Conservation (phyloP, 2,888 invertebrate genomes). For the Torymus tubicola region DNA sequence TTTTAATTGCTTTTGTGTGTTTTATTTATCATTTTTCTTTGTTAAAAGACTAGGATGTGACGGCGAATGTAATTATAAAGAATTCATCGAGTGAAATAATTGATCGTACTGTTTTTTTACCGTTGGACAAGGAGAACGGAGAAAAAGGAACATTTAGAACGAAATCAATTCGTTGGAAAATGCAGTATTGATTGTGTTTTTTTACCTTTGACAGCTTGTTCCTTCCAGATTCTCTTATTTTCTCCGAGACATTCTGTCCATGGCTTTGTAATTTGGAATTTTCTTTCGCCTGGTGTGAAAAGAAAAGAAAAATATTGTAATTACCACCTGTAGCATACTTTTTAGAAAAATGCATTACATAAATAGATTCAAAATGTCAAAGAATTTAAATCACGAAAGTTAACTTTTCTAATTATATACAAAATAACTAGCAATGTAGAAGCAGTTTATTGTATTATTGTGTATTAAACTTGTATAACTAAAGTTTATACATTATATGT, state of each 20-base stretch:
- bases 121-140: not conserved
- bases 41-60: not conserved
- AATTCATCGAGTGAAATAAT: not conserved
- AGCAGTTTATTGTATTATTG: no score
- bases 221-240: conserved; percentile 91
- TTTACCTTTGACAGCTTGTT: conserved; percentile 85
- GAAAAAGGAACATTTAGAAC: not conserved
- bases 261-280: conserved; percentile 85
- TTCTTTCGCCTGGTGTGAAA: conserved; percentile 63
- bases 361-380: conserved; percentile 38
- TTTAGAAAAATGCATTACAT: conserved; percentile 41
- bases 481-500: no score
- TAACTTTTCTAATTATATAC: no score
- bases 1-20: conserved; percentile 11
- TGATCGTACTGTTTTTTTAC: not conserved
- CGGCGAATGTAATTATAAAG: conserved; percentile 1
- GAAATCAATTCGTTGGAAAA: conserved; percentile 16
- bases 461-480: no score
- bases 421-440: no score
- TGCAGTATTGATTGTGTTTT: no score
- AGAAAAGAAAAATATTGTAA: conserved; percentile 8
- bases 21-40: not conserved
- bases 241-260: conserved; percentile 87
- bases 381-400: no score
- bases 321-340: not conserved